These are phyloP conservation scores for Sebastes taczanowskii DNA, from an alignment of 2,797 vertebrate genomes.

Conservation along the genomic window DNA sequence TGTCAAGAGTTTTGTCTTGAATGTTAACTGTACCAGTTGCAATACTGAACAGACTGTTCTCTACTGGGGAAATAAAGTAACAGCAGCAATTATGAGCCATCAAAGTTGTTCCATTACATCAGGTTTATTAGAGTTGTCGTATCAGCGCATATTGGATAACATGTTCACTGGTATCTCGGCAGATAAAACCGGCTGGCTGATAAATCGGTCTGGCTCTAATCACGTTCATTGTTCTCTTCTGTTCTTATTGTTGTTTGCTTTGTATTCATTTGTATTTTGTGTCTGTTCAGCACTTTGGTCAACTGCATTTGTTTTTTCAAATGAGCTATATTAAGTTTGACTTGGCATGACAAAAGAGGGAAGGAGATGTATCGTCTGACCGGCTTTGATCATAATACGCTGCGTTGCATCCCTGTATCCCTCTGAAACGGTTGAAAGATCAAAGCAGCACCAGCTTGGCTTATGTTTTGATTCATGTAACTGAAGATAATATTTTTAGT, in stretches of 20 bases:
- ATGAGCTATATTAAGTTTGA: not conserved
- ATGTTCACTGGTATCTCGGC: no score
- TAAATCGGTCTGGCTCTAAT: no score
- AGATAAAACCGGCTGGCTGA: accelerated
- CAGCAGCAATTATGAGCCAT: no score
- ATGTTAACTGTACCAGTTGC: no score
- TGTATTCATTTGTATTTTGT: not conserved
- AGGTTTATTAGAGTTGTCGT: no score
- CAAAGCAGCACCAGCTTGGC: not conserved
- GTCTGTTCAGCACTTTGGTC: not conserved
- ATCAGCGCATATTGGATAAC: no score
- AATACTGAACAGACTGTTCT: no score
- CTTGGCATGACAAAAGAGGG: not conserved
- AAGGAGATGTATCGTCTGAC: not conserved
- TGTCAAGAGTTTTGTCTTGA: no score
- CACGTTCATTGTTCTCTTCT: no score
- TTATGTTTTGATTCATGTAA: conserved; percentile 4
- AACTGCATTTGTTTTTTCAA: not conserved
- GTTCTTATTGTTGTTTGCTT: not conserved
- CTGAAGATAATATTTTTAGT: conserved; percentile 13
- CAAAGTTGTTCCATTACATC: no score
- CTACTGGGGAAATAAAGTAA: no score
- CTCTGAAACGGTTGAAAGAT: not conserved
- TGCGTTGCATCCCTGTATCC: not conserved
- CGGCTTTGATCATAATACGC: not conserved